phyloP scores from a whole-genome alignment of 2,888 invertebrate species.

The Epiblema foenella region DNA sequence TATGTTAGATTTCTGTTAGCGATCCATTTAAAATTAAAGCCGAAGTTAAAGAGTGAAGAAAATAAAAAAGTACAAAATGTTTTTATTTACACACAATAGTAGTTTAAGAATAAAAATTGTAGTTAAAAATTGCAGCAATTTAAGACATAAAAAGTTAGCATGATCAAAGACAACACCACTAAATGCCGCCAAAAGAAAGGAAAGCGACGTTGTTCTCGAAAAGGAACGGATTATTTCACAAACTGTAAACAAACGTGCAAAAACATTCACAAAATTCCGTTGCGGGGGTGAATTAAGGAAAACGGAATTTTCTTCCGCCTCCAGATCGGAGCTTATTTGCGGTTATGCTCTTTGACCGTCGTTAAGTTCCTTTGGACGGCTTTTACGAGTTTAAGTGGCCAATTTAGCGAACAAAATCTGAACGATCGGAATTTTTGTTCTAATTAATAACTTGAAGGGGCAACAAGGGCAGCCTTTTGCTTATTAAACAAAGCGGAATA shows the following conservation, averaged over 20 bases:
- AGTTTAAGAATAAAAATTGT: slow-evolving; percentile 31
- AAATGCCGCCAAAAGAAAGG: slow-evolving; percentile 39
- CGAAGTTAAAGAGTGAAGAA: too few species aligned
- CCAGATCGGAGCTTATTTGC: slow-evolving; percentile 83
- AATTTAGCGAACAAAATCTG: slow-evolving; percentile 82
- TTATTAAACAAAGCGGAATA: slow-evolving; percentile 75
- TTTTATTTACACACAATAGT: neutral
- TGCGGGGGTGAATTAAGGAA: slow-evolving; percentile 80
- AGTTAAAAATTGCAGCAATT: slow-evolving; percentile 27
- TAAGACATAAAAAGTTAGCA: slow-evolving; percentile 19
- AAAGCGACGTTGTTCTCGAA: slow-evolving; percentile 41
- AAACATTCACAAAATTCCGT: slow-evolving; percentile 71
- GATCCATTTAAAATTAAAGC: neutral
- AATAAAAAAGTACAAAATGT: too few species aligned
- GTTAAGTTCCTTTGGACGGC: slow-evolving; percentile 82
- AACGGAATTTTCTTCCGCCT: slow-evolving; percentile 78
- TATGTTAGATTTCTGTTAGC: too few species aligned
- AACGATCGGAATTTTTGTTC: slow-evolving; percentile 83
- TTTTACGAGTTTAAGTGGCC: slow-evolving; percentile 84
- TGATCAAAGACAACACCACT: slow-evolving; percentile 30
- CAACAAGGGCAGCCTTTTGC: slow-evolving; percentile 68
- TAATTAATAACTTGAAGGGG: slow-evolving; percentile 79
- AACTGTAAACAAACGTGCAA: slow-evolving; percentile 76
- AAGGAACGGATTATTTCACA: slow-evolving; percentile 64
- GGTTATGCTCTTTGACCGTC: slow-evolving; percentile 85